Conservation (phyloP, 2,113 vertebrate species). For the Neolamprologus kungweensis region DNA sequence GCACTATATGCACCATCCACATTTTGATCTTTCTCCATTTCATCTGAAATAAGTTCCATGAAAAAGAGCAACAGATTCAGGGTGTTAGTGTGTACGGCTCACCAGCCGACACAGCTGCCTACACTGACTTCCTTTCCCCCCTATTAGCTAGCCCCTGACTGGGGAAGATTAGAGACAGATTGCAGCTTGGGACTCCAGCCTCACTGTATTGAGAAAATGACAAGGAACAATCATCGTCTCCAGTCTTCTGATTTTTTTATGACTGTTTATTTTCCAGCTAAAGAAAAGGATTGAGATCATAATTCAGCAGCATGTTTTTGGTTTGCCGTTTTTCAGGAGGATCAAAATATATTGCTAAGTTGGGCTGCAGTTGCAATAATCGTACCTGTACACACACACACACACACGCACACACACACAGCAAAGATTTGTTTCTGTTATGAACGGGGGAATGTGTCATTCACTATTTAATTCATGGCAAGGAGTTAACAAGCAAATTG, state of each 20-base stretch:
- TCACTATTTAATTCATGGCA: background rate
- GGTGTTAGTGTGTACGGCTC: conserved; percentile 43
- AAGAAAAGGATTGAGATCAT: background rate
- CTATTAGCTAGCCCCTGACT: conserved; percentile 38
- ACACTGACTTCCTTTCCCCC: conserved; percentile 35
- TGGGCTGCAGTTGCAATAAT: background rate
- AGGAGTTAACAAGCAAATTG: background rate
- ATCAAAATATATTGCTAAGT: background rate
- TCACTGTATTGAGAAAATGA: conserved; percentile 39
- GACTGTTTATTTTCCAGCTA: conserved; percentile 36
- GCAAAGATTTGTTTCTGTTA: background rate
- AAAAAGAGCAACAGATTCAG: conserved; percentile 40
- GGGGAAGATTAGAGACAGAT: conserved; percentile 62
- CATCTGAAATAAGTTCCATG: conserved; percentile 56
- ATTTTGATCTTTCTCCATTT: conserved; percentile 62
- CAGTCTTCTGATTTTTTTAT: conserved; percentile 13
- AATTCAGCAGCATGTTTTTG: background rate
- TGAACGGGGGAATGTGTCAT: background rate
- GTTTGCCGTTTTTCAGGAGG: background rate
- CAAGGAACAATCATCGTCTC: conserved; percentile 25
- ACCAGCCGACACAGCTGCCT: conserved; percentile 32
- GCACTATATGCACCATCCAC: conserved; percentile 43
- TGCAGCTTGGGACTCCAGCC: conserved; percentile 36
- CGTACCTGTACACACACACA: background rate
- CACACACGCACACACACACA: background rate